Evolutionary conservation across 2,888 invertebrate genomes (phyloP).

Genomic region (Agriotes lineatus): DNA sequence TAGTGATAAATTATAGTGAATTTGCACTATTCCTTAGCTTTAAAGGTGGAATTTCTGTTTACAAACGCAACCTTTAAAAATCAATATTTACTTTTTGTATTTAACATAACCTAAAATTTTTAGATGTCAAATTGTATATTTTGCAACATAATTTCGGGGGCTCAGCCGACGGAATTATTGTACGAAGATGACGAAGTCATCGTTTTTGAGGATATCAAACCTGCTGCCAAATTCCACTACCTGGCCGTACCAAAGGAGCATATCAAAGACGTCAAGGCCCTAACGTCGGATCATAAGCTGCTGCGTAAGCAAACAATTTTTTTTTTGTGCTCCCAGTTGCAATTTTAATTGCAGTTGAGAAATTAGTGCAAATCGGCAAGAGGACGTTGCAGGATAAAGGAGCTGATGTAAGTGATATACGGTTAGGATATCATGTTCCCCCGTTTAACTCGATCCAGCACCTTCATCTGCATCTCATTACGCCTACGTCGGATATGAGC

Average conservation of each 20-base stretch:
- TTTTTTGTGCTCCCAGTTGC: no score
- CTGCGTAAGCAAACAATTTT: no score
- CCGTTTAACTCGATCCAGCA: conserved; percentile 88
- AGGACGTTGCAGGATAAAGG: conserved; percentile 68
- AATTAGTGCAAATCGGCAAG: conserved; percentile 73
- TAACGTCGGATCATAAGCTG: conserved; percentile 75
- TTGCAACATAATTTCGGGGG: conserved; percentile 78
- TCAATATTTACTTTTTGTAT: no score
- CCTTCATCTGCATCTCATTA: conserved; percentile 88
- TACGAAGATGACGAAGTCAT: conserved; percentile 81
- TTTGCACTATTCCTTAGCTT: no score
- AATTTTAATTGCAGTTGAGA: conserved; percentile 77
- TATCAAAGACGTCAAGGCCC: conserved; percentile 78
- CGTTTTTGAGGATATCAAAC: conserved; percentile 87
- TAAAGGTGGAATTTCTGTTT: no score
- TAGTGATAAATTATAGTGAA: no score
- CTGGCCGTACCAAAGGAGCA: conserved; percentile 84
- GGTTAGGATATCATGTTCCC: conserved; percentile 91
- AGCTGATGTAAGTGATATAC: conserved; percentile 63
- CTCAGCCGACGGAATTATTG: conserved; percentile 73
- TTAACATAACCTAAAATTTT: conserved; percentile 1
- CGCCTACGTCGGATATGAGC: conserved; percentile 82
- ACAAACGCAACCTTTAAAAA: no score
- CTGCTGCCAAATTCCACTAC: conserved; percentile 84
- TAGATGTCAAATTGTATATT: conserved; percentile 72